Evolutionary conservation across 2,113 vertebrate species (phyloP).

Genomic region (Vulpes vulpes): DNA sequence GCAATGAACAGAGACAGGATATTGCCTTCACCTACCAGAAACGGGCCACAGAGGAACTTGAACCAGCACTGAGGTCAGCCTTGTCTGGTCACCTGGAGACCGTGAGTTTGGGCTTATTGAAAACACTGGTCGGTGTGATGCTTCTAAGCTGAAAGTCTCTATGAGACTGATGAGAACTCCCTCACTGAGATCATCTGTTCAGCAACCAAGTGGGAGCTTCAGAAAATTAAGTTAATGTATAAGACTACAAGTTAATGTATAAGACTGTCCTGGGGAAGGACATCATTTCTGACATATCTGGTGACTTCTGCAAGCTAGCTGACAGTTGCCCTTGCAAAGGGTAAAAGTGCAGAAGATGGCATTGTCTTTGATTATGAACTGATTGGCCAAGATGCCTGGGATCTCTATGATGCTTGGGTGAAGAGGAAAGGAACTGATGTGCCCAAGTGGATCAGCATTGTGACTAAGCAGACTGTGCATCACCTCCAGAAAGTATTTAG

Average conservation of each 20-base stretch:
- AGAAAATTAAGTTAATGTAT: slow-evolving; percentile 88
- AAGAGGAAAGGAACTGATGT: slow-evolving; percentile 96
- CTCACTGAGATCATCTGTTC: slow-evolving; percentile 96
- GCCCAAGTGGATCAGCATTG: slow-evolving; percentile 96
- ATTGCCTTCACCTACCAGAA: slow-evolving; percentile 95
- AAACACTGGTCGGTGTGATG: slow-evolving; percentile 94
- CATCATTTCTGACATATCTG: slow-evolving; percentile 94
- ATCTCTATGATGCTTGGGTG: slow-evolving; percentile 95
- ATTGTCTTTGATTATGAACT: slow-evolving; percentile 92
- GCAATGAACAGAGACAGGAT: slow-evolving; percentile 93
- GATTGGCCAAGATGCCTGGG: slow-evolving; percentile 94
- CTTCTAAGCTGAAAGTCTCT: slow-evolving; percentile 91
- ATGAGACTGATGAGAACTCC: slow-evolving; percentile 96
- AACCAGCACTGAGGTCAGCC: slow-evolving; percentile 92
- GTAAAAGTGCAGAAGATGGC: slow-evolving; percentile 90
- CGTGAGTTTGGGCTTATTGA: slow-evolving; percentile 94
- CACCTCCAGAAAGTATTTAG: slow-evolving; percentile 97
- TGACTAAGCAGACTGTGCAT: slow-evolving; percentile 94
- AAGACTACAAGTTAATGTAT: slow-evolving; percentile 93
- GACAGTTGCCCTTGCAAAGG: slow-evolving; percentile 93
- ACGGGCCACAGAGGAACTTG: slow-evolving; percentile 93
- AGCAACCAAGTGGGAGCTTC: slow-evolving; percentile 92
- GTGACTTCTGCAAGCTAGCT: slow-evolving; percentile 95
- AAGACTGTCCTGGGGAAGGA: slow-evolving; percentile 96
- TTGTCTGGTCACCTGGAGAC: slow-evolving; percentile 93